phyloP scores from a whole-genome alignment of 2,797 vertebrate species.

The Chrysocyon brachyurus region DNA sequence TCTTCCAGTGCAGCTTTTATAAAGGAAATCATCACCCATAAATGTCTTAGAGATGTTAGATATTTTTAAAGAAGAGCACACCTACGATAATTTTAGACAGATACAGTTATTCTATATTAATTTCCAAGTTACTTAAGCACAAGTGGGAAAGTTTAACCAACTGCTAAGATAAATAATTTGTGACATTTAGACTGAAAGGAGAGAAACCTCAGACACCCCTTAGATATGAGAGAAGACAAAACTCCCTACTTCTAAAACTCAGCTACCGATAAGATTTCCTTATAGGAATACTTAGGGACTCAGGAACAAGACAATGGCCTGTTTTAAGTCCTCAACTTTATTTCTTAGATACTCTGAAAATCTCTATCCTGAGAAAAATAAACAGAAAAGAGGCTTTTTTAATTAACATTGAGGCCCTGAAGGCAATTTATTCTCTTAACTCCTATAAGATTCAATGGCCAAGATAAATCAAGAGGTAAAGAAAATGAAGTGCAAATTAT shows the following conservation, averaged over 20 bases:
- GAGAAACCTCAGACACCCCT: conserved; percentile 31
- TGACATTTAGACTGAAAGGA: not conserved
- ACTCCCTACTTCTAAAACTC: conserved; percentile 28
- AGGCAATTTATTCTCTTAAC: conserved; percentile 54
- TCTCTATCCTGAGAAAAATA: not conserved
- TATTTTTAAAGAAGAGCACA: conserved; percentile 45
- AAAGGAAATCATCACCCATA: conserved; percentile 45
- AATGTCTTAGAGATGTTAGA: not conserved
- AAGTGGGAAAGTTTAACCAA: not conserved
- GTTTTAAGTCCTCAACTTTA: conserved; percentile 13
- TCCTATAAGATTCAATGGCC: not conserved
- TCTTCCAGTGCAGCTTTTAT: conserved; percentile 14
- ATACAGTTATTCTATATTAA: conserved; percentile 9
- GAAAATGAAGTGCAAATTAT: conserved; percentile 44
- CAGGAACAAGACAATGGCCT: conserved; percentile 10
- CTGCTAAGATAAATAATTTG: conserved; percentile 32
- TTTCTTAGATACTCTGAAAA: conserved; percentile 51
- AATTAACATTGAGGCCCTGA: conserved; percentile 34
- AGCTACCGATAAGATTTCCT: conserved; percentile 35
- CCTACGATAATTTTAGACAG: not conserved
- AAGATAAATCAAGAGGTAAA: conserved; percentile 54
- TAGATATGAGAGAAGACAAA: conserved; percentile 18
- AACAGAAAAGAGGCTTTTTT: not conserved
- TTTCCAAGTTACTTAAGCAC: conserved; percentile 40
- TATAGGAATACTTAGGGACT: conserved; percentile 8